Conservation (phyloP, 2,797 vertebrate species). For the Buphagus erythrorhynchus region DNA sequence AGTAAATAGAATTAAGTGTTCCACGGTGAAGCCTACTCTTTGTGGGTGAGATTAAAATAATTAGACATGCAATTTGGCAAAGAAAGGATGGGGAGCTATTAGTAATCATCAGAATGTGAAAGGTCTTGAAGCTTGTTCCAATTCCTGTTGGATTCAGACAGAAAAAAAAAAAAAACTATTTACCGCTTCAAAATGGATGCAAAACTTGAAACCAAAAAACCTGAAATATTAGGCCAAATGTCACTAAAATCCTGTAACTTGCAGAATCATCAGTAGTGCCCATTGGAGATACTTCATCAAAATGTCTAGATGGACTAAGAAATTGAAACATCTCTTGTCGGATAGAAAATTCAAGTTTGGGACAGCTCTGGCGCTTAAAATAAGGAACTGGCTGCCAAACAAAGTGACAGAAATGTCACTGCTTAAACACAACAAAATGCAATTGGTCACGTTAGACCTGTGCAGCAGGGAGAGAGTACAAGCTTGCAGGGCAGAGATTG, state of each 20-base stretch:
- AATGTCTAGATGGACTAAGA: background rate
- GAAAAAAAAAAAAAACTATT: background rate
- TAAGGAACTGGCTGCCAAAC: background rate
- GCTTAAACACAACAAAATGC: background rate
- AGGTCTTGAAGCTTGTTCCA: background rate
- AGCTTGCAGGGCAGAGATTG: background rate
- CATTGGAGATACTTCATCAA: background rate
- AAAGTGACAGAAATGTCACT: background rate
- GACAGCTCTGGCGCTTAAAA: background rate
- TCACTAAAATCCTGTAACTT: background rate
- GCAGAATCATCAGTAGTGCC: background rate
- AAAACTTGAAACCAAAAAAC: background rate
- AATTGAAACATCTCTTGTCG: background rate
- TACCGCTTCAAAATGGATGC: background rate
- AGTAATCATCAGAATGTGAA: background rate
- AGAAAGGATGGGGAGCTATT: background rate
- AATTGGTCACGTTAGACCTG: fast-evolving
- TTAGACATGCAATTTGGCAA: background rate
- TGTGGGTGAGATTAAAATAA: background rate
- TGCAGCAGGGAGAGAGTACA: background rate
- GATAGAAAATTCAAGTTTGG: background rate
- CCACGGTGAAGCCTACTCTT: background rate
- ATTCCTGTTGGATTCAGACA: background rate
- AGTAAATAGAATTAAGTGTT: background rate
- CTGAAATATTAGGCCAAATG: background rate